phyloP scores from a whole-genome alignment of 1,140 invertebrate species.

The Marisa cornuarietis region DNA sequence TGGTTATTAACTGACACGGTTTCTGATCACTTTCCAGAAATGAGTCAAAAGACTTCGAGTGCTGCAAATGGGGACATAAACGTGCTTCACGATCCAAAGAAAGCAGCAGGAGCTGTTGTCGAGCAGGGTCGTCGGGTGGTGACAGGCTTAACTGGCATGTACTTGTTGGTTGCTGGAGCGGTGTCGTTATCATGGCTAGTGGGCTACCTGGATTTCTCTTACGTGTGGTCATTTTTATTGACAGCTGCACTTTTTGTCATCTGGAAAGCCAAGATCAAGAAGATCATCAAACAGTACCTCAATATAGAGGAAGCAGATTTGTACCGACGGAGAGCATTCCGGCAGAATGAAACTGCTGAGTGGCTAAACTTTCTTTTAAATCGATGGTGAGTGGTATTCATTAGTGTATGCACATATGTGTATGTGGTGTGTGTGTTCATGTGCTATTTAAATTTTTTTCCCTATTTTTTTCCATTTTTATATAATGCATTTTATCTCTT shows the following conservation, averaged over 20 bases:
- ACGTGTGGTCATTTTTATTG: slow-evolving; percentile 53
- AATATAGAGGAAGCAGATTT: slow-evolving; percentile 63
- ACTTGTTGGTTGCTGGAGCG: slow-evolving; percentile 47
- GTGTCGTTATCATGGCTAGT: slow-evolving; percentile 50
- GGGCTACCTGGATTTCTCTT: slow-evolving; percentile 49
- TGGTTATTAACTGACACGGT: too few species aligned
- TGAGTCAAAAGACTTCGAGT: slow-evolving; percentile 10
- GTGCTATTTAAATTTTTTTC: neutral
- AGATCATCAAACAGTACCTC: slow-evolving; percentile 49
- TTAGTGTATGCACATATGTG: neutral
- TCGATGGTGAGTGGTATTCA: slow-evolving; percentile 66
- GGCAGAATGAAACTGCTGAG: slow-evolving; percentile 69
- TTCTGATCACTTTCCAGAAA: neutral
- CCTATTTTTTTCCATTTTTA: neutral
- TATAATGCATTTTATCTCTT: too few species aligned
- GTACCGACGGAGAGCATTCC: slow-evolving; percentile 67
- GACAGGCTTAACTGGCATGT: slow-evolving; percentile 46
- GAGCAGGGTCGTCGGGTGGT: slow-evolving; percentile 23
- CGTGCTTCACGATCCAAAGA: neutral
- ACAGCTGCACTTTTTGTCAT: slow-evolving; percentile 49
- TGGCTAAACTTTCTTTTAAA: slow-evolving; percentile 71
- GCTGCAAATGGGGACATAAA: slow-evolving; percentile 37
- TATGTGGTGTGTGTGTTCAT: neutral
- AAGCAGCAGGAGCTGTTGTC: slow-evolving; percentile 3
- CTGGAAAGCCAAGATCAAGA: slow-evolving; percentile 53